These are phyloP conservation scores for Drosophila lacertosa DNA, from an alignment of 1,140 invertebrate species.

Conservation along the genomic window DNA sequence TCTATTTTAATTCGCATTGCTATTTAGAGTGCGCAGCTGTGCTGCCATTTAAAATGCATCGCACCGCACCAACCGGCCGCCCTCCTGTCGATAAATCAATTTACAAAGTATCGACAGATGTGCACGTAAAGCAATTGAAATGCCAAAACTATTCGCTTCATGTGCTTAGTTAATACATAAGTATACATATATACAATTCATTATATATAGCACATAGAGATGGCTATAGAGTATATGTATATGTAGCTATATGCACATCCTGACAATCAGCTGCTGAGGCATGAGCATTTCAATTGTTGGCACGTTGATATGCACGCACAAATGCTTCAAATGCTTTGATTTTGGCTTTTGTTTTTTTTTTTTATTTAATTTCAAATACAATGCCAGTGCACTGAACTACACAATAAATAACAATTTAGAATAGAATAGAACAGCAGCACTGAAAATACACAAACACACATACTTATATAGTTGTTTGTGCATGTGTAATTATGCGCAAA, in stretches of 20 bases:
- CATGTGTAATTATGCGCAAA: conserved; percentile 2
- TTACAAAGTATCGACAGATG: conserved; percentile 66
- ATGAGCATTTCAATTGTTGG: conserved; percentile 57
- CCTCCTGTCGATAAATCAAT: conserved; percentile 55
- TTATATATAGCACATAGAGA: conserved; percentile 10
- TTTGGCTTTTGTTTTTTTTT: conserved; percentile 35
- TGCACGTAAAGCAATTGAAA: conserved; percentile 62
- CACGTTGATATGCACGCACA: conserved; percentile 63
- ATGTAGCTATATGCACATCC: conserved; percentile 25
- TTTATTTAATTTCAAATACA: conserved; percentile 37
- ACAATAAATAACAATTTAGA: not conserved
- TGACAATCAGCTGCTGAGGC: conserved; percentile 50
- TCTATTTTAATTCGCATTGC: conserved; percentile 47
- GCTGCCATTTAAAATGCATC: conserved; percentile 55
- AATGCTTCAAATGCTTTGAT: conserved; percentile 66
- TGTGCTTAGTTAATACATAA: conserved; percentile 13
- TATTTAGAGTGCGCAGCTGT: conserved; percentile 56
- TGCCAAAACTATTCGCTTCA: conserved; percentile 61
- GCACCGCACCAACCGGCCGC: not conserved
- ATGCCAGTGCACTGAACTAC: conserved; percentile 47
- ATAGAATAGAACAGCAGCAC: not conserved
- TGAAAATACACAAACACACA: not conserved
- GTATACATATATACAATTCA: conserved; percentile 13
- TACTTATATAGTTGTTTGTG: not conserved
- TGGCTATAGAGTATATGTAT: conserved; percentile 13